Evolutionary conservation across 2,888 invertebrate genomes (phyloP), one percentile per base, ranked within the genome.

Genomic region (Poecilobothrus nobilitatus): DNA sequence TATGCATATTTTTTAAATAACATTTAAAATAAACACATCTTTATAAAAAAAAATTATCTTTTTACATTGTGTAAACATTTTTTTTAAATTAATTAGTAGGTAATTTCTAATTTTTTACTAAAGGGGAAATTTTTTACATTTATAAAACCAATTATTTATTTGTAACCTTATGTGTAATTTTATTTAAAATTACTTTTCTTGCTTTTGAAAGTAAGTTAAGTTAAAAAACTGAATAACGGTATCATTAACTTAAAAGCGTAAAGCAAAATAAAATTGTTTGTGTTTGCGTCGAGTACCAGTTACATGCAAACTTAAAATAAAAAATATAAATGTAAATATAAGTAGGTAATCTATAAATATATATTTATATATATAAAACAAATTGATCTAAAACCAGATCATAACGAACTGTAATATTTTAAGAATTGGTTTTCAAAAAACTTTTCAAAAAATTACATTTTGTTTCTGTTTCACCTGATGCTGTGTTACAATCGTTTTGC

Each of bases 401-500:
- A 53, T n/a, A 53, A 53, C 53, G 18, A 53, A n/a, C 6, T 18
- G 6, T 18, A 53, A 53, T 53, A 53, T 53, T 18, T 18, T 6
- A 53, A 53, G n/a, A 18, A 41, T 53, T 53, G 15, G 18, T 5
- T 53, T 53, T 53, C n/a, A 15, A 53, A 53, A 53, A 53, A 12
- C 15, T 53, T 53, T 53, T 18, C 53, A 73, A 70, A 71, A 71
- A 78, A 79, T 76, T 79, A 78, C 80, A 77, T 77, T 81, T 78
- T 79, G 79, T 76, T 78, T 79, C 76, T 78, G 77, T 78, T 81
- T 82, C 79, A 77, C 77, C 76, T 82, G 81, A 77, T 77, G 79
- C 77, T 78, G 78, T 72, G 76, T 80, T 77, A 83, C 82, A 81
- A 83, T 83, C 81, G 83, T 83, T 84, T 86, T 86, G 84, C 86